Percentiles rank a stretch among this genome's conserved stretches.
These are phyloP conservation scores for Amphiura filiformis DNA, from an alignment of 35 echinoderm and acorn worm genomes.

Conservation along the genomic window DNA sequence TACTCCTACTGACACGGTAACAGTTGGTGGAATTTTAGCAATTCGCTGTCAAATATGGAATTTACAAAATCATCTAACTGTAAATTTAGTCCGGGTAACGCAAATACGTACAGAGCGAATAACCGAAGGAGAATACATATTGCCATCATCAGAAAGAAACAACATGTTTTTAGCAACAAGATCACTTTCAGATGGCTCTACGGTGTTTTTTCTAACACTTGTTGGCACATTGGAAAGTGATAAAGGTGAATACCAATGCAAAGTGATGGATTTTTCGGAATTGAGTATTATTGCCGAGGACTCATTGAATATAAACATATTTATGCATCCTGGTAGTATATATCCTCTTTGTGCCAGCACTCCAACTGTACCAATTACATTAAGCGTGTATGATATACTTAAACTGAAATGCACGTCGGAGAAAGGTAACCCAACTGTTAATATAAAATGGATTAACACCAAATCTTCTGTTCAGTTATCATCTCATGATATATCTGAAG, in stretches of 20 bases:
- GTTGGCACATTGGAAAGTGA: not conserved
- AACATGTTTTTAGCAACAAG: not conserved
- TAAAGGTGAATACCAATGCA: not conserved
- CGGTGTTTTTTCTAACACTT: not conserved
- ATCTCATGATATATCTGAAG: not conserved
- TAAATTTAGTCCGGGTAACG: not conserved
- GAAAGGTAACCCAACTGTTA: not conserved
- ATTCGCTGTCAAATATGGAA: not conserved
- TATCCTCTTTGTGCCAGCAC: not conserved
- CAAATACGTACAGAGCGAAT: not conserved
- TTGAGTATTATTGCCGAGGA: not conserved
- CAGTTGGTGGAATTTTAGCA: not conserved
- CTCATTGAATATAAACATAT: not conserved
- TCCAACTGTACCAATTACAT: not conserved
- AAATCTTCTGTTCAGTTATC: not conserved
- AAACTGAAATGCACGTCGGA: not conserved
- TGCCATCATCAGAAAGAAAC: not conserved
- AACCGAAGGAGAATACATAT: not conserved
- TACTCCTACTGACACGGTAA: not conserved
- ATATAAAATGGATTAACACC: not conserved
- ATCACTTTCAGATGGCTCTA: not conserved
- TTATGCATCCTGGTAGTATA: not conserved
- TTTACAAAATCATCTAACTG: not conserved
- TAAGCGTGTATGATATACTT: not conserved
- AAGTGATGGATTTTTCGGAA: not conserved